Evolutionary conservation across 2,113 vertebrate species (phyloP).

Genomic region (Axis porcinus): DNA sequence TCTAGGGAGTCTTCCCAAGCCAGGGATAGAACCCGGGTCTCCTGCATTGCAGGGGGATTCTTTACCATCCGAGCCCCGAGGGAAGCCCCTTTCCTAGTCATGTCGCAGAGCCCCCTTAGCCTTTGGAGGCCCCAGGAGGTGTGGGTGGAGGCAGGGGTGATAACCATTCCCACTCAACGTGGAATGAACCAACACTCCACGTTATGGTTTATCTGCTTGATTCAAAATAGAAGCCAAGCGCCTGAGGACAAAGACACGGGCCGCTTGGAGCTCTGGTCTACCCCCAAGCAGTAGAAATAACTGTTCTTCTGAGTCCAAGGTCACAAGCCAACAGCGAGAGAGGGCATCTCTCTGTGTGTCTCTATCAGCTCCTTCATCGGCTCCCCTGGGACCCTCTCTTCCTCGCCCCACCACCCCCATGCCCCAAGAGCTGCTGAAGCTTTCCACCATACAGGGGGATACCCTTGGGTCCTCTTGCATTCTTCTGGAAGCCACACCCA

Average conservation of each 20-base stretch:
- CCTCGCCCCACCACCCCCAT: background rate
- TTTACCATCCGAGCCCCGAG: background rate
- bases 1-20: background rate
- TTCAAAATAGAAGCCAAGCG: rapidly evolving
- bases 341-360: background rate
- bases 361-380: background rate
- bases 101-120: background rate
- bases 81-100: background rate
- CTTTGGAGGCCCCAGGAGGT: background rate
- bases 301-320: background rate
- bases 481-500: background rate
- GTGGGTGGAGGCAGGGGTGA: rapidly evolving
- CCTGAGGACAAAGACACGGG: background rate
- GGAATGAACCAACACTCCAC: background rate
- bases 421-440: background rate
- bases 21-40: background rate
- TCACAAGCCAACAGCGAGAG: background rate
- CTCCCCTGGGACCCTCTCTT: background rate
- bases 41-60: background rate
- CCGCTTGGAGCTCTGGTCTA: background rate
- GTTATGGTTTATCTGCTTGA: background rate
- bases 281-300: background rate
- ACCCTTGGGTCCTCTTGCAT: too few relatives aligned
- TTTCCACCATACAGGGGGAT: rapidly evolving
- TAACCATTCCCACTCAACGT: rapidly evolving